Percentiles rank a stretch among this genome's conserved stretches.
phyloP scores from a whole-genome alignment of 2,113 vertebrate genomes.

The Cyprinodon variegatus region DNA sequence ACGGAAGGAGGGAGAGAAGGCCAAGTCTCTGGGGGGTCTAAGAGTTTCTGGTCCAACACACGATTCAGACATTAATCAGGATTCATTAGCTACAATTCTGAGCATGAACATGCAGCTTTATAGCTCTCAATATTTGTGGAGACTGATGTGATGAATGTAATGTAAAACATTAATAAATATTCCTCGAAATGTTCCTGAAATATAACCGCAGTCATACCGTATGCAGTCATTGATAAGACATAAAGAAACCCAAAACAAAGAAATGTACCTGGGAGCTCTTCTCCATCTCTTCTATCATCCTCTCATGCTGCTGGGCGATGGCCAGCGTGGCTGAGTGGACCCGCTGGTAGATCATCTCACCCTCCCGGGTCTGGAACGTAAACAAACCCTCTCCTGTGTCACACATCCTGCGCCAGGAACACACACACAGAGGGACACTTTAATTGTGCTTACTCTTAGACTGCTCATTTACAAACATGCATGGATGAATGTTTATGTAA shows the following conservation, averaged over 20 bases:
- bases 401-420: constrained; percentile 92
- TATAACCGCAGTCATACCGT: background rate
- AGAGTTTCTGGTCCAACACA: constrained; percentile 46
- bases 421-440: constrained; percentile 65
- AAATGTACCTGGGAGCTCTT: constrained; percentile 92
- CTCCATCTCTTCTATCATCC: constrained; percentile 97
- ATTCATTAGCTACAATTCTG: constrained; percentile 33
- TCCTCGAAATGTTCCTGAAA: background rate
- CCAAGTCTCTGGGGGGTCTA: constrained; percentile 40
- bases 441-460: constrained; percentile 57
- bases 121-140: background rate
- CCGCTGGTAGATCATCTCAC: constrained; percentile 99
- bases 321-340: constrained; percentile 98
- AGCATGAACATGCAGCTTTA: background rate
- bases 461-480: constrained; percentile 62
- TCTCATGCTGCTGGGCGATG: constrained; percentile 97
- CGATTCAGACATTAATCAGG: constrained; percentile 17
- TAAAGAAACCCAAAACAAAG: constrained; percentile 21
- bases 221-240: constrained; percentile 26
- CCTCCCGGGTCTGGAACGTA: constrained; percentile 98
- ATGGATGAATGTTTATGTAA: constrained; percentile 40
- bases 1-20: constrained; percentile 51
- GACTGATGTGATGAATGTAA: background rate
- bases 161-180: background rate
- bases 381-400: constrained; percentile 99